A percentile compares a stretch with the other conserved stretches of the same genome.
phyloP scores from a whole-genome alignment of 2,113 vertebrate genomes.

The Collichthys lucidus region DNA sequence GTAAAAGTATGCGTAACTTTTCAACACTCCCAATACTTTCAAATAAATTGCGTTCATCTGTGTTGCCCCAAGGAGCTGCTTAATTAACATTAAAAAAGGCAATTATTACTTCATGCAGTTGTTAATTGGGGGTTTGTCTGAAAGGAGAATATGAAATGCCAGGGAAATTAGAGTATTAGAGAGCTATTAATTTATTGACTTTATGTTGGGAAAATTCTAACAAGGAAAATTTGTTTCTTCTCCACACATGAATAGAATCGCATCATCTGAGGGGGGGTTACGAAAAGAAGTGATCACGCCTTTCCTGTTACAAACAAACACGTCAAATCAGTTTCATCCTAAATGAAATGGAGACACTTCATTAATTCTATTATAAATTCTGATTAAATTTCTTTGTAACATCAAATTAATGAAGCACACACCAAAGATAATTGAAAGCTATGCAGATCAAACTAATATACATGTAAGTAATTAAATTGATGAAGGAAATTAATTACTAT shows the following conservation, averaged over 20 bases:
- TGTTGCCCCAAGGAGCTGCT: slow-evolving; percentile 37
- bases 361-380: slow-evolving; percentile 75
- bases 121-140: slow-evolving; percentile 60
- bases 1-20: slow-evolving; percentile 23
- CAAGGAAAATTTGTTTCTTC: not conserved
- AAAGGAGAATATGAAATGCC: slow-evolving; percentile 35
- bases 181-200: slow-evolving; percentile 40
- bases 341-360: slow-evolving; percentile 73
- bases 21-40: slow-evolving; percentile 21
- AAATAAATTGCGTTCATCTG: slow-evolving; percentile 36
- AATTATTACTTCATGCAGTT: slow-evolving; percentile 59
- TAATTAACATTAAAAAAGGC: slow-evolving; percentile 59
- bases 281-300: slow-evolving; percentile 7
- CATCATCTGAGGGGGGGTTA: slow-evolving; percentile 27
- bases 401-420: slow-evolving; percentile 76
- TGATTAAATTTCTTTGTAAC: slow-evolving; percentile 76
- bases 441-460: slow-evolving; percentile 76
- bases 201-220: slow-evolving; percentile 21
- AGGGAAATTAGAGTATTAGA: slow-evolving; percentile 38
- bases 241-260: not conserved
- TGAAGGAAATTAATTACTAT: slow-evolving; percentile 71
- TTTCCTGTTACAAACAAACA: slow-evolving; percentile 67
- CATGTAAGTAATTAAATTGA: slow-evolving; percentile 75
- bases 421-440: slow-evolving; percentile 78
- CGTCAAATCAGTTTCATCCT: slow-evolving; percentile 59